Conservation (phyloP, 1,140 invertebrate species). For the Drosophila albomicans region DNA sequence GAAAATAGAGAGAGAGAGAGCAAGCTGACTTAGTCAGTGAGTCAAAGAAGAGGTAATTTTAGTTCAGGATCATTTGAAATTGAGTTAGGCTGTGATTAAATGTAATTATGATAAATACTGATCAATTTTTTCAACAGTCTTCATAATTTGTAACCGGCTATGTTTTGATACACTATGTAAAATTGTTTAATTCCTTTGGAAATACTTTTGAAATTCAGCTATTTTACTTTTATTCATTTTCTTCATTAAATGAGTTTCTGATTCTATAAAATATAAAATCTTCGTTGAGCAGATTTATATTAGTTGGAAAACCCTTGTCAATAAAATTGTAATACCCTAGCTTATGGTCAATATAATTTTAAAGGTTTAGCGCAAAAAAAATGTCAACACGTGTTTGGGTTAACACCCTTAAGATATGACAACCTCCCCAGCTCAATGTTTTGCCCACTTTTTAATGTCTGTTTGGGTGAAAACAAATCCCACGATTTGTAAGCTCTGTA, state of each 20-base stretch:
- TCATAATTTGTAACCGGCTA: no score
- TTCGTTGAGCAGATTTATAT: slow-evolving; percentile 5
- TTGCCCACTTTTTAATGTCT: slow-evolving; percentile 36
- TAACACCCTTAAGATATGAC: slow-evolving; percentile 24
- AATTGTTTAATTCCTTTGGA: no score
- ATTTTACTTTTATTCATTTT: background rate
- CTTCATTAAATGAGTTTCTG: background rate
- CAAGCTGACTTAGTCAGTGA: no score
- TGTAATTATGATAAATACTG: no score
- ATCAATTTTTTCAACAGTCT: no score
- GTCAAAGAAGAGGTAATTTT: no score
- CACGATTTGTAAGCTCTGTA: slow-evolving; percentile 65
- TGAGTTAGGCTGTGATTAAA: no score
- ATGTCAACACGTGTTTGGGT: slow-evolving; percentile 43
- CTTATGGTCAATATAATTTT: slow-evolving; percentile 23
- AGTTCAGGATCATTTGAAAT: no score
- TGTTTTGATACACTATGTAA: no score
- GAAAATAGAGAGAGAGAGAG: no score
- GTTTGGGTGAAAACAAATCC: slow-evolving; percentile 55
- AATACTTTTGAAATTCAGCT: background rate
- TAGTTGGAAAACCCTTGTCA: slow-evolving; percentile 5
- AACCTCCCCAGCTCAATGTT: background rate
- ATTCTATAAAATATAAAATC: background rate
- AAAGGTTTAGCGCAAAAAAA: background rate
- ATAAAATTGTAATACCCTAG: slow-evolving; percentile 28